These are phyloP conservation scores for Poecilia gillii DNA, from an alignment of 2,797 vertebrate species.

Conservation along the genomic window DNA sequence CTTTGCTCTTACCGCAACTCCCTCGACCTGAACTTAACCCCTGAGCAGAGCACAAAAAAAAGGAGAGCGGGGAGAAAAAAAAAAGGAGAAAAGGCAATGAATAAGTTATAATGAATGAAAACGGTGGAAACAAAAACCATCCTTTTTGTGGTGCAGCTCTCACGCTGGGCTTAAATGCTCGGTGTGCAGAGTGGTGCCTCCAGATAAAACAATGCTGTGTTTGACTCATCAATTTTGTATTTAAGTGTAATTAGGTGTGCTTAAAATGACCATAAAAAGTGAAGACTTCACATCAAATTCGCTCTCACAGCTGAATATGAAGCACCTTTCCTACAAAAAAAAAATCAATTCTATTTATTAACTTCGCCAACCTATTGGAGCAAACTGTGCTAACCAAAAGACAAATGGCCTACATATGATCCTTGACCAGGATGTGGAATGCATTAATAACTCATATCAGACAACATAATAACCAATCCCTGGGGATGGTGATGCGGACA, in stretches of 20 bases:
- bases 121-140: slow-evolving; percentile 41
- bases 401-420: slow-evolving; percentile 7
- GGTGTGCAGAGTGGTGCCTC: slow-evolving; percentile 13
- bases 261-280: not conserved
- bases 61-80: slow-evolving; percentile 5
- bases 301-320: not conserved
- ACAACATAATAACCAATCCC: not conserved
- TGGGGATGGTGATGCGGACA: not conserved
- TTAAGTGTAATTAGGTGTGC: not conserved
- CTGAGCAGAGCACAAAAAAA: slow-evolving; percentile 46
- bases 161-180: slow-evolving; percentile 15
- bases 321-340: not conserved
- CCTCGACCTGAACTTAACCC: slow-evolving; percentile 73
- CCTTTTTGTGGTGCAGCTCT: slow-evolving; percentile 16
- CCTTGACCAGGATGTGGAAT: not conserved
- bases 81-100: slow-evolving; percentile 51
- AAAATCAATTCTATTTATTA: not conserved
- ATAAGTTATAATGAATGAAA: slow-evolving; percentile 63
- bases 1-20: slow-evolving; percentile 73
- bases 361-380: not conserved
- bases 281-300: not conserved
- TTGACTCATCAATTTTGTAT: not conserved
- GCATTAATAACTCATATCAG: slow-evolving; percentile 4
- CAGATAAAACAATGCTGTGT: slow-evolving; percentile 13
- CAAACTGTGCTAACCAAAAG: not conserved